A percentile compares a stretch with the other conserved stretches of the same genome.
phyloP scores from a whole-genome alignment of 2,797 vertebrate genomes.

The Sebastes taczanowskii region DNA sequence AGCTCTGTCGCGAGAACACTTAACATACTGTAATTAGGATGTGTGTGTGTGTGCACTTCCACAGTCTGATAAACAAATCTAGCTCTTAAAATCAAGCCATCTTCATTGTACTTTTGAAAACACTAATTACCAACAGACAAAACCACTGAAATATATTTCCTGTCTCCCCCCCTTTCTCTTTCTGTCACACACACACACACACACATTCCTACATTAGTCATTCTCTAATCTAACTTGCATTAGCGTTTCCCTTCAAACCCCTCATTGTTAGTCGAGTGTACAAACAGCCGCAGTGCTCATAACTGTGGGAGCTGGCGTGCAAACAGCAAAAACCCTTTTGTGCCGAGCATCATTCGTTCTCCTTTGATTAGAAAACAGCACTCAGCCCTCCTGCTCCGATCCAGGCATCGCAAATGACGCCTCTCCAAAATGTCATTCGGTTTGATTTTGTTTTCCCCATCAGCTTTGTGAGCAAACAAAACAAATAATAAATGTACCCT shows the following conservation, averaged over 20 bases:
- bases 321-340: slow-evolving; percentile 31
- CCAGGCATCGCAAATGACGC: slow-evolving; percentile 16
- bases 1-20: not conserved
- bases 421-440: slow-evolving; percentile 8
- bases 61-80: slow-evolving; percentile 3
- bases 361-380: slow-evolving; percentile 51
- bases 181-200: not conserved
- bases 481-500: slow-evolving; percentile 8
- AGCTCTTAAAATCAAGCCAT: slow-evolving; percentile 17
- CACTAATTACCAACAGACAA: not conserved
- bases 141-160: not conserved
- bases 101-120: not conserved
- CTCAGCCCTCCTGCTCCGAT: slow-evolving; percentile 15
- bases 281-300: slow-evolving; percentile 1
- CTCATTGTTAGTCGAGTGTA: slow-evolving; percentile 21
- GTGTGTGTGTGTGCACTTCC: not conserved
- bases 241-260: slow-evolving; percentile 11
- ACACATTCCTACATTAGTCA: not conserved
- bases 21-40: slow-evolving; percentile 23
- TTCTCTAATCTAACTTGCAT: slow-evolving; percentile 27
- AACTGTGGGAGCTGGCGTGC: slow-evolving; percentile 15
- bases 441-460: slow-evolving; percentile 12
- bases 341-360: slow-evolving; percentile 11
- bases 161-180: not conserved
- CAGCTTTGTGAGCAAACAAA: slow-evolving; percentile 4